Base-by-base conservation (phyloP, 2,888 invertebrate genomes). In the Rhabditoides inermis region DNA sequence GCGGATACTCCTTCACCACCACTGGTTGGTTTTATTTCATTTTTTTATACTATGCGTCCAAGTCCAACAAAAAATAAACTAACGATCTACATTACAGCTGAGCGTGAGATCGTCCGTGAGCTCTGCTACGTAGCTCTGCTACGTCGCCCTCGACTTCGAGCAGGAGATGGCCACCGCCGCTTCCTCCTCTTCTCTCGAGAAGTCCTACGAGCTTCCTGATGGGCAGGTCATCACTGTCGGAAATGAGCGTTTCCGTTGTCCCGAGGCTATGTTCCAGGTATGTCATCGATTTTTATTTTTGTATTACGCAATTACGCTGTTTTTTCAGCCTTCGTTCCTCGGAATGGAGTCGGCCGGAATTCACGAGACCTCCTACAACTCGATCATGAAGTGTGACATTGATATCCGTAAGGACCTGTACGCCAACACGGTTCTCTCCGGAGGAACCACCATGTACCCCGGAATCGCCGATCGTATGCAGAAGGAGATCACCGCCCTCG, bases 381-480 rank as follows among this genome's bases (percentile, higher is more conserved):
- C 87, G 66, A 88, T 88, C 83, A 88, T 88, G 88, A 88, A 88
- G 83, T 88, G 88, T 81, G 88, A 88, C 79, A 87, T 88, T 61
- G 88, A 88, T 78, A 88, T 88, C 83, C 85, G 88, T 79, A 88
- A 88, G 84, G 88, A 88, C 83, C 82, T 88, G 84, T 88, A 88
- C 83, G 88, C 88, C 84, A 63, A 63, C 58, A 75, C 68, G 32
- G 76, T 76, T 36, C 65, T 76, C 40, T 77, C 77, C 45, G 76
- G 76, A 67, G 73, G 73, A 53, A 70, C 74, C 60, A 90, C 90
- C 80, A 91, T 91, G 90, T 91, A 88, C 82, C 90, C 90, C 63
- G 87, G 91, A 83, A 90, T 92, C 80, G 91, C 90, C 71, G 91
- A 91, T 82, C 84, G 91, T 75, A 90, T 92, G 90, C 90, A 90